Percentiles rank a stretch among this genome's conserved stretches.
Evolutionary conservation across 2,113 vertebrate species (phyloP).

Genomic region (Amblyornis subalaris): DNA sequence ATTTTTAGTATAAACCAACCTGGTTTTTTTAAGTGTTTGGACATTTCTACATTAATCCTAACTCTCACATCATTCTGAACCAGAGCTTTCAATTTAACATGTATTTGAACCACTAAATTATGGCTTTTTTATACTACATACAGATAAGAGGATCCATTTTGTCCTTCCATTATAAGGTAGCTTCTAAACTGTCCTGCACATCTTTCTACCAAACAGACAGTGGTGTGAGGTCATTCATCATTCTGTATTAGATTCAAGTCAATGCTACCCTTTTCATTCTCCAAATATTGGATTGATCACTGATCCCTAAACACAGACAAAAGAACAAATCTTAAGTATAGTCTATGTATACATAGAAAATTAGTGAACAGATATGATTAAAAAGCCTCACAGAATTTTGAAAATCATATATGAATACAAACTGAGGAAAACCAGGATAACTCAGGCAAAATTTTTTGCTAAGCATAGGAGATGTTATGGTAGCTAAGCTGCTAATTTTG

Average conservation of each 20-base stretch:
- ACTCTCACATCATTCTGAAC: neutral
- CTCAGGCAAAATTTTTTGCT: neutral
- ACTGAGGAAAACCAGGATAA: neutral
- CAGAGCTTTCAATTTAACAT: neutral
- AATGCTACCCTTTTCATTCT: neutral
- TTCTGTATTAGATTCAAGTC: neutral
- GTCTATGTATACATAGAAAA: neutral
- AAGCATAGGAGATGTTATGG: neutral
- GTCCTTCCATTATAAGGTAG: neutral
- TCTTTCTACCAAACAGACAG: neutral
- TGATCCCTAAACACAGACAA: neutral
- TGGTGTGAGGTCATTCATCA: neutral
- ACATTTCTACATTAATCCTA: neutral
- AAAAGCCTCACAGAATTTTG: neutral
- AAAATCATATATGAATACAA: neutral
- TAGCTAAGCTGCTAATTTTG: neutral
- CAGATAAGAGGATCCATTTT: neutral
- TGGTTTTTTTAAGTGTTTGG: neutral
- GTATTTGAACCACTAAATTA: neutral
- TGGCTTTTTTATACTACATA: rapidly evolving
- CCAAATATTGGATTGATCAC: neutral
- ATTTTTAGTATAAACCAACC: neutral
- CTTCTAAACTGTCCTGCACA: neutral
- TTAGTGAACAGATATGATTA: neutral
- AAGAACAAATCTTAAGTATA: neutral